phyloP scores from a whole-genome alignment of 2,888 invertebrate species.

The Venusia cambrica region DNA sequence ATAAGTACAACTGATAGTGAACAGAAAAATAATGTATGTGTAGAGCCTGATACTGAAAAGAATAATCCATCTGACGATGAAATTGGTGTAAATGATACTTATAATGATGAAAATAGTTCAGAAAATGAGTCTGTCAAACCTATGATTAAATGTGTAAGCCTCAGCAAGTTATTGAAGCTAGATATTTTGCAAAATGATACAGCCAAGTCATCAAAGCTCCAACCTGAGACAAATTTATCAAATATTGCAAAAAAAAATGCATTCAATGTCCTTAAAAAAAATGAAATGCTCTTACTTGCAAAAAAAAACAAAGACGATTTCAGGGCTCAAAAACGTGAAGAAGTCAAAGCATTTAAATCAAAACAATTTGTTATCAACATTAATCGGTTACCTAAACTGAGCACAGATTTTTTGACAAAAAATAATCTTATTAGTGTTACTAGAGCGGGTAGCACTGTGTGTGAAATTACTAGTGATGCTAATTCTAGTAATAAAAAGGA shows the following conservation, averaged over 20 bases:
- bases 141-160: constrained; percentile 64
- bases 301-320: constrained; percentile 31
- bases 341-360: constrained; percentile 52
- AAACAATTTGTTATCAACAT: constrained; percentile 52
- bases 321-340: constrained; percentile 44
- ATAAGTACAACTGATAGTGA: constrained; percentile 10
- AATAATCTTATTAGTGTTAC: constrained; percentile 50
- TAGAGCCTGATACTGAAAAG: constrained; percentile 10
- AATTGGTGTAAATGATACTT: no score
- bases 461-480: constrained; percentile 31
- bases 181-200: constrained; percentile 33
- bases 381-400: constrained; percentile 46
- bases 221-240: constrained; percentile 1
- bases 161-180: constrained; percentile 61
- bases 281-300: constrained; percentile 10
- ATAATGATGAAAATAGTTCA: constrained; percentile 13
- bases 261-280: constrained; percentile 15
- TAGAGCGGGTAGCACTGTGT: constrained; percentile 40
- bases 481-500: constrained; percentile 7
- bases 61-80: no score
- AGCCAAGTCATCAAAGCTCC: constrained; percentile 4
- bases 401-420: constrained; percentile 39
- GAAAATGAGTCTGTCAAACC: constrained; percentile 36
- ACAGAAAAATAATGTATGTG: constrained; percentile 17
- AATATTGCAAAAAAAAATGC: background rate